Conservation (phyloP, 1,140 invertebrate genomes). For the Macrobrachium nipponense region DNA sequence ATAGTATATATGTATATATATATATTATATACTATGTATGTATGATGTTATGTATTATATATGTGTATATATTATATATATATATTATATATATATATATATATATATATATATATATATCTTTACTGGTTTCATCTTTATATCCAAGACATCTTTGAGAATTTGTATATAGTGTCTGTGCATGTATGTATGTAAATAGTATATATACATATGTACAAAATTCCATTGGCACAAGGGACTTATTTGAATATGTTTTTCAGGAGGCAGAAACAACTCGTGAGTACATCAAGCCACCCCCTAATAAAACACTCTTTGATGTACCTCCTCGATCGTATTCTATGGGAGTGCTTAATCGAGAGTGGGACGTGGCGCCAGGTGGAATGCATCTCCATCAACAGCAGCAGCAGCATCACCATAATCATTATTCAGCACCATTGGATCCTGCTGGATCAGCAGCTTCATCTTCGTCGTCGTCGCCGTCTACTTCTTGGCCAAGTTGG, state of each 20-base stretch:
- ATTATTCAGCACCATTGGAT: conserved; percentile 41
- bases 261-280: conserved; percentile 40
- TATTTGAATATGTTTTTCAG: background rate
- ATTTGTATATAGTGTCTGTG: too few relatives aligned
- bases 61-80: too few relatives aligned
- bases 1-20: too few relatives aligned
- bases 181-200: too few relatives aligned
- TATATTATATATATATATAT: too few relatives aligned
- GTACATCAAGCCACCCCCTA: conserved; percentile 55
- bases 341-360: conserved; percentile 33
- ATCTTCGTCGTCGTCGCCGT: conserved; percentile 44
- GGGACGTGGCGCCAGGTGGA: conserved; percentile 34
- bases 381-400: background rate
- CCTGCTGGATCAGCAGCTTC: conserved; percentile 44
- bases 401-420: conserved; percentile 11
- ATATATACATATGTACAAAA: too few relatives aligned
- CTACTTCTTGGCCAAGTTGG: conserved; percentile 38
- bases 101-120: too few relatives aligned
- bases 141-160: too few relatives aligned
- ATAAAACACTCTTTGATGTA: conserved; percentile 51
- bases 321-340: conserved; percentile 37
- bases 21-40: too few relatives aligned
- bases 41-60: too few relatives aligned
- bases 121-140: too few relatives aligned
- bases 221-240: too few relatives aligned